phyloP scores from a whole-genome alignment of 2,888 invertebrate genomes.

The Synergus gifuensis region DNA sequence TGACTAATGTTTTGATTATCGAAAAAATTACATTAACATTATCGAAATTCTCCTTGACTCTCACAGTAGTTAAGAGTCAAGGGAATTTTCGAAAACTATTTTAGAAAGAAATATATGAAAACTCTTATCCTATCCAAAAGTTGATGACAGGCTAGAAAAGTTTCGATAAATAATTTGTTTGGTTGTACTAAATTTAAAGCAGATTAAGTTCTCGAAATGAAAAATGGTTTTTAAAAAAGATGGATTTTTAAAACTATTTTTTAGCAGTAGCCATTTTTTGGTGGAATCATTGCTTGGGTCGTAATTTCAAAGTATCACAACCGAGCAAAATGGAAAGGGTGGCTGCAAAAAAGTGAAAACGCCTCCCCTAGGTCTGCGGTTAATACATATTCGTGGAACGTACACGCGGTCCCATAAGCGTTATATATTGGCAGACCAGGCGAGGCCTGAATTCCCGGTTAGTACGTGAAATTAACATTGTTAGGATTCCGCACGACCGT shows the following conservation, averaged over 20 bases:
- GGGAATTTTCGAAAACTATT: too few relatives aligned
- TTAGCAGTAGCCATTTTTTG: background rate
- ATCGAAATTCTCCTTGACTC: too few relatives aligned
- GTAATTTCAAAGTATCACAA: slow-evolving; percentile 24
- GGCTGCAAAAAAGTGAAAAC: slow-evolving; percentile 34
- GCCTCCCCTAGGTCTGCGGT: slow-evolving; percentile 50
- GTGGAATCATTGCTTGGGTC: background rate
- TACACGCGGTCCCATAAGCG: slow-evolving; percentile 48
- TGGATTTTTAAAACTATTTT: background rate
- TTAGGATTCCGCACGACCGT: slow-evolving; percentile 70
- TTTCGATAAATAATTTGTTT: too few relatives aligned
- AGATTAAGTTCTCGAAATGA: too few relatives aligned
- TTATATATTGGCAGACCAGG: slow-evolving; percentile 53
- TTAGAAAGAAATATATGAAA: too few relatives aligned
- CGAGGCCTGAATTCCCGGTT: slow-evolving; percentile 62
- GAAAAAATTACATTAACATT: too few relatives aligned
- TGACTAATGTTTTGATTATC: too few relatives aligned
- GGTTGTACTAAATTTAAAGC: too few relatives aligned
- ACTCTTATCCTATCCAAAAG: too few relatives aligned
- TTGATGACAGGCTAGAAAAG: too few relatives aligned
- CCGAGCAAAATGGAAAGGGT: slow-evolving; percentile 11
- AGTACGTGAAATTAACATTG: slow-evolving; percentile 74
- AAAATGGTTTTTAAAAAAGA: too few relatives aligned
- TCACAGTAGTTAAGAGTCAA: too few relatives aligned
- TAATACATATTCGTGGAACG: slow-evolving; percentile 52